Base-by-base conservation (phyloP, 2,888 invertebrate species). In the Geotrupes spiniger region DNA sequence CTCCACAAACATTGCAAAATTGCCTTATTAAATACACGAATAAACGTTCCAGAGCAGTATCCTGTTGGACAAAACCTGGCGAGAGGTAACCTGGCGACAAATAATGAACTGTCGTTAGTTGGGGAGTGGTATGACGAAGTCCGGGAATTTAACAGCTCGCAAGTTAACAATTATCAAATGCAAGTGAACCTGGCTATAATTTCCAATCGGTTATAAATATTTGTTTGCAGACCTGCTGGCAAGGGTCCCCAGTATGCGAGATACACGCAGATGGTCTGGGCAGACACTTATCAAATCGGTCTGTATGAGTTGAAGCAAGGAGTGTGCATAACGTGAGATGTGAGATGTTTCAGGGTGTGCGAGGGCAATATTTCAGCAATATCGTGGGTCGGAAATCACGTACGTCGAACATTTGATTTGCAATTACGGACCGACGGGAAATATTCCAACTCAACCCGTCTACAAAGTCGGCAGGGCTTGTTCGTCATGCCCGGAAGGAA, bases 1-100 rank as follows among this genome's bases (percentile, higher is more conserved):
- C n/a, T n/a, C n/a, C n/a, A n/a, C n/a, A n/a, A n/a, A n/a, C n/a
- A n/a, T n/a, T n/a, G n/a, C n/a, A 4, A 29, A 29, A 29, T 11
- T 5, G 4, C 29, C 10, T 11, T 29, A 4, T 1, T 6, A 29
- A 29, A 4, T 1, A 12, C 14, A 37, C 9, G 25, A 12, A 39
- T 9, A n/a, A 21, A 11, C 27, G 5, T 31, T 37, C 2, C 21
- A 33, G 43, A 33, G 21, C 6, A n/a, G 45, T 76, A 73, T 56
- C 63, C 63, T 1, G 74, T 75, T 15, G 73, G 74, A 45, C 76
- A 76, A 59, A 75, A 72, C 53, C 66, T 73, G 11, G 73, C 65
- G 2, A 46, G 60, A 44, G 65, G 71, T 40, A 62, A 62, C 46
- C 62, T 71, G 51, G 65, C 68, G 28, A 62, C 57, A 9, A 61